These are phyloP conservation scores for Buphagus erythrorhynchus DNA, from an alignment of 2,797 vertebrate species.

Conservation along the genomic window DNA sequence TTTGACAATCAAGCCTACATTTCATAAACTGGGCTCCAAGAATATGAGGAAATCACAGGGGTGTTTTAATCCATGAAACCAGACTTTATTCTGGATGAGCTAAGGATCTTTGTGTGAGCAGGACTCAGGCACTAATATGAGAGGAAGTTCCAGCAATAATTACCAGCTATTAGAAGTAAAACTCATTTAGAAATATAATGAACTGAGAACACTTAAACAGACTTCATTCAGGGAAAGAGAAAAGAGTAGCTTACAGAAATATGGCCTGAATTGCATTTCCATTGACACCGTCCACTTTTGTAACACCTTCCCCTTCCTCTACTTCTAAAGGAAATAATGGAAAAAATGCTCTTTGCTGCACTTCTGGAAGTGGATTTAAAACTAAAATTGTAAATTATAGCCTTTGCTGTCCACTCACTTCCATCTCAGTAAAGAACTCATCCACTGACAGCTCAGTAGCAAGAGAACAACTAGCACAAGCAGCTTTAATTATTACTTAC, in stretches of 20 bases:
- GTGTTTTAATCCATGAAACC: neutral
- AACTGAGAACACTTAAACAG: neutral
- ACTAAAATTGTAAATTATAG: neutral
- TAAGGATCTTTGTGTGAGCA: neutral
- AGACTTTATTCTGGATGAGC: neutral
- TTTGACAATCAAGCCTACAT: neutral
- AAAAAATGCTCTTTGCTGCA: neutral
- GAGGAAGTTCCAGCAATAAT: neutral
- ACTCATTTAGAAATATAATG: slow-evolving; percentile 9
- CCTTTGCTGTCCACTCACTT: neutral
- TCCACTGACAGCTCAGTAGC: neutral
- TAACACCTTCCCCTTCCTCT: neutral
- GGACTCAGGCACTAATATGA: neutral
- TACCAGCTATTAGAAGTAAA: neutral
- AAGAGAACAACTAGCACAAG: neutral
- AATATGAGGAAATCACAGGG: neutral
- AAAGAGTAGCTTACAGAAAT: neutral
- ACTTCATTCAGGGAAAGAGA: neutral
- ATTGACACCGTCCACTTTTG: neutral
- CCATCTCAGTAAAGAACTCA: neutral
- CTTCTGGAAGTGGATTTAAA: neutral
- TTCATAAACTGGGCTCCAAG: no score
- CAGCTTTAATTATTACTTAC: neutral
- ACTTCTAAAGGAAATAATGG: neutral
- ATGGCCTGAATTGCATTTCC: neutral